These are phyloP conservation scores for Alauda arvensis DNA, from an alignment of 2,797 vertebrate genomes.

Conservation along the genomic window DNA sequence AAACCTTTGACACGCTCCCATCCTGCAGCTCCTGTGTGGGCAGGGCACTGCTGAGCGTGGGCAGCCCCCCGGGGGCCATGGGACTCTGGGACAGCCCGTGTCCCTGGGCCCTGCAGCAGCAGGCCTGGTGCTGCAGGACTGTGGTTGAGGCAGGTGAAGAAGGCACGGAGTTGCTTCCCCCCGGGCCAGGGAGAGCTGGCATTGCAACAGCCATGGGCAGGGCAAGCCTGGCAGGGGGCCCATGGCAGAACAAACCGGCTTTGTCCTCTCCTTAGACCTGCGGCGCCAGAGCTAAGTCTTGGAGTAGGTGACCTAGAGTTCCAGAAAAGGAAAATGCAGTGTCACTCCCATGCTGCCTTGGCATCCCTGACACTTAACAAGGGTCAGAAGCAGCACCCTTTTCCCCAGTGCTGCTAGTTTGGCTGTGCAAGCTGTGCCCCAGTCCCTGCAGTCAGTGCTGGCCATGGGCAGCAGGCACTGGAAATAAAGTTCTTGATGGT, in stretches of 20 bases:
- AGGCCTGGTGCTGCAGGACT: rapidly evolving
- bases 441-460: not conserved
- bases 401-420: rapidly evolving
- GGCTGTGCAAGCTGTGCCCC: not conserved
- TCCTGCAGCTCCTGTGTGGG: not conserved
- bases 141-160: not conserved
- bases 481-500: not conserved
- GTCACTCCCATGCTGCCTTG: not conserved
- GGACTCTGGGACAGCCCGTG: not conserved
- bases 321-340: not conserved
- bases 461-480: not conserved
- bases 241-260: rapidly evolving
- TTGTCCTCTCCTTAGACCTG: not conserved
- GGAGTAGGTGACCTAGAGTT: not conserved
- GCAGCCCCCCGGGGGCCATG: not conserved
- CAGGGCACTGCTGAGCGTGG: rapidly evolving
- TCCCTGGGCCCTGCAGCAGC: not conserved
- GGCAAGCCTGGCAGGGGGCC: not conserved
- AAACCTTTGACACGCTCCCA: rapidly evolving
- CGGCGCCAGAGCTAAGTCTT: not conserved
- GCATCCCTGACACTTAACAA: not conserved
- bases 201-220: not conserved
- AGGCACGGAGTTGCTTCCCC: rapidly evolving
- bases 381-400: not conserved
- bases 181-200: not conserved